These are phyloP conservation scores for Gryllus bimaculatus DNA, from an alignment of 1,140 invertebrate species.

Conservation along the genomic window DNA sequence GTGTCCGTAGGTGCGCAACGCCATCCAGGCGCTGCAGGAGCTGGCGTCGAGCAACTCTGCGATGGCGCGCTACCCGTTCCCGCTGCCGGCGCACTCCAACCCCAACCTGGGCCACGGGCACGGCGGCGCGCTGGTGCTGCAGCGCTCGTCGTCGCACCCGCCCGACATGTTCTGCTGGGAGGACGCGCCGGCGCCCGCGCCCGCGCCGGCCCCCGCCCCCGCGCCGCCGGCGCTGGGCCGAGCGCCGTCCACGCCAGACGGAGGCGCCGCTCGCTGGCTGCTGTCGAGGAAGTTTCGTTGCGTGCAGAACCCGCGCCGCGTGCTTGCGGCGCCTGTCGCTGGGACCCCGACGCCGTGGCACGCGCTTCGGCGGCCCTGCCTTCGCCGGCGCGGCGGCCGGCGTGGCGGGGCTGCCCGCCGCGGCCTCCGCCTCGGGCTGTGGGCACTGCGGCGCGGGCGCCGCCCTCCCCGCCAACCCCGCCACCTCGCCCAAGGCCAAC, in stretches of 20 bases:
- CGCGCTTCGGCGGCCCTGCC: not conserved
- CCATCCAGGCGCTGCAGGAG: conserved; percentile 71
- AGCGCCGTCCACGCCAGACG: conserved; percentile 26
- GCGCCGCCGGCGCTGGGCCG: conserved; percentile 7
- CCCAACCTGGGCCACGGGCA: conserved; percentile 23
- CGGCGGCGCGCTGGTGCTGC: conserved; percentile 40
- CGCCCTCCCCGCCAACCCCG: not conserved
- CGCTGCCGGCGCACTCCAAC: conserved; percentile 26
- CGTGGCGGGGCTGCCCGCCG: not conserved
- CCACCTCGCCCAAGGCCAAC: not conserved
- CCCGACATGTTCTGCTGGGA: conserved; percentile 71
- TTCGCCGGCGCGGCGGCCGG: not conserved
- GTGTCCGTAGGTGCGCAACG: conserved; percentile 54
- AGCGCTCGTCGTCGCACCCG: conserved; percentile 66
- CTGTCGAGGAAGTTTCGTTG: conserved; percentile 37
- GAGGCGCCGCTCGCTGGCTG: conserved; percentile 39
- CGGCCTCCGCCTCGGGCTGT: not conserved
- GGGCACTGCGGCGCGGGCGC: not conserved
- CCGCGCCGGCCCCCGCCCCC: conserved; percentile 22
- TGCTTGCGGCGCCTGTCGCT: conserved; percentile 41
- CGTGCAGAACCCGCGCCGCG: conserved; percentile 38
- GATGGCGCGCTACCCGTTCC: conserved; percentile 30
- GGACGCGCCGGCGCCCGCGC: conserved; percentile 19
- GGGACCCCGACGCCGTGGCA: conserved; percentile 32
- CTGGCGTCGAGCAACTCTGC: conserved; percentile 53